Base-by-base conservation (phyloP, 1,140 invertebrate species). In the Thalassaphorura encarpata region DNA sequence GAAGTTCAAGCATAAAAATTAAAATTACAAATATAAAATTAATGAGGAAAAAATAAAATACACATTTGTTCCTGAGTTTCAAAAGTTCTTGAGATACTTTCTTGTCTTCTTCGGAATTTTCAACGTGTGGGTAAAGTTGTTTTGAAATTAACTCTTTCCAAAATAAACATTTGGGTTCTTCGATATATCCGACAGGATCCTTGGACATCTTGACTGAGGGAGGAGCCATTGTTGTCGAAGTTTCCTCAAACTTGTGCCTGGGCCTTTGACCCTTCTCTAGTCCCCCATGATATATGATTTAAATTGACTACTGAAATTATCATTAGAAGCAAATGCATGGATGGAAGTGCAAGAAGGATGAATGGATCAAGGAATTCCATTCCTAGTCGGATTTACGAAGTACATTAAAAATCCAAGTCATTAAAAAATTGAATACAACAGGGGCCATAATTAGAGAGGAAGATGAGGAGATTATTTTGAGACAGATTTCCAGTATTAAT, bases 241-340 rank as follows among this genome's bases (percentile, higher is more conserved):
- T n/a, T n/a, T n/a, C n/a, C n/a, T n/a, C n/a, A 49, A 29, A 51
- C 42, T 61, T 72, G 16, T 66, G 67, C 18, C 74, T 72, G 0
- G 70, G 61, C 68, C 28, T 42, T 24, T 46, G 57, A 67, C 1
- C 74, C 72, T 69, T 95, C 91, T 54, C 92, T 74, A 0, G 92
- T 97, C 16, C 56, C 57, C 91, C 90, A 95, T 0, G 81, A 83
- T 0, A 93, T 84, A 61, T 87, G 84, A 68, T 95, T 88, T 68
- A 95, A 76, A 67, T 95, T 95, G 66, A 89, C 89, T 0, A 94
- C 73, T 0, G 89, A 89, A 67, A 90, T 95, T 47, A 95, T 87
- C 40, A 91, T 87, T 13, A 95, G 77, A 54, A 95, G 73, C 78
- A 94, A 81, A 67, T 94, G 95, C 89, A 93, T 94, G 56, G 87